A percentile compares a stretch with the other conserved stretches of the same genome.
Conservation (phyloP, 2,113 vertebrate species). For the Cavia porcellus region DNA sequence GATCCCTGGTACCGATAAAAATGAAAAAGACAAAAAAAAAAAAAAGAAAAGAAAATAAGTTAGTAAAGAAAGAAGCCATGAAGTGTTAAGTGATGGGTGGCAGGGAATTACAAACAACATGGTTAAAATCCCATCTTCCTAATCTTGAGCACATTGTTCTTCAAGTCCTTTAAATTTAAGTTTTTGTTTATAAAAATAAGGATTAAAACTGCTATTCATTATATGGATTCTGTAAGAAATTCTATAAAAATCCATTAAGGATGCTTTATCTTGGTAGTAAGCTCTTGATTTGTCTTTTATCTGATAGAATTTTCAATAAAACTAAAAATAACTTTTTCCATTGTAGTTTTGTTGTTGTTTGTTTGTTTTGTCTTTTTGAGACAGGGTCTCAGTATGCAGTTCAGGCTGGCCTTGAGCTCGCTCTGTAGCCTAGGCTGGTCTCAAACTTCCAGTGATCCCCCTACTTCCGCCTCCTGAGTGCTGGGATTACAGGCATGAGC, state of each 20-base stretch:
- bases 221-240: background rate
- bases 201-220: background rate
- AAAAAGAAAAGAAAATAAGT: background rate
- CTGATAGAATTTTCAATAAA: slow-evolving; percentile 34
- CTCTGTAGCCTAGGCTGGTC: too few species aligned
- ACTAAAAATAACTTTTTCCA: slow-evolving; percentile 17
- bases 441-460: too few species aligned
- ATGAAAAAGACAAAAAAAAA: too few species aligned
- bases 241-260: background rate
- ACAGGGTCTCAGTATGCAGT: too few species aligned
- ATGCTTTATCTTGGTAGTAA: background rate
- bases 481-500: too few species aligned
- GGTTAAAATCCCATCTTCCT: background rate
- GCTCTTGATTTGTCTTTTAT: background rate
- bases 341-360: background rate
- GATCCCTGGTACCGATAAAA: too few species aligned
- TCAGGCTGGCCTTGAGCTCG: too few species aligned
- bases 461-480: too few species aligned
- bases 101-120: background rate
- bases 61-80: background rate
- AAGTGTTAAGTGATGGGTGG: background rate
- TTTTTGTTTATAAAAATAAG: background rate
- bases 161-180: background rate
- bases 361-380: too few species aligned
- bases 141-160: background rate